A percentile compares a stretch with the other conserved stretches of the same genome.
These are phyloP conservation scores for Arvicanthis niloticus DNA, from an alignment of 2,113 vertebrate genomes.

Conservation along the genomic window DNA sequence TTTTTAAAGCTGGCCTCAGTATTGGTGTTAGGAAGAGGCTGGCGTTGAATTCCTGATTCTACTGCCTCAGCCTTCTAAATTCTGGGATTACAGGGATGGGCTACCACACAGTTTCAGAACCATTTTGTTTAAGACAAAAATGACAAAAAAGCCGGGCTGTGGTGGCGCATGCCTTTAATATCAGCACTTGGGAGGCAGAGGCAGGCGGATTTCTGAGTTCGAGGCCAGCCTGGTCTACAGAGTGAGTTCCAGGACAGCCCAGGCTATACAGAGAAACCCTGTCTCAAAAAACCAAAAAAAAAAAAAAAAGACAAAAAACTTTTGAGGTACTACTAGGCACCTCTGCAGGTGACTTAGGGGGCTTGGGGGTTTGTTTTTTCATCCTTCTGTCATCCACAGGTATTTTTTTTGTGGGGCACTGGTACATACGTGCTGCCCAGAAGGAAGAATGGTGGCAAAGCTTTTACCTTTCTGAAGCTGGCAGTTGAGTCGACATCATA, in stretches of 20 bases:
- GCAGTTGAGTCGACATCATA: background rate
- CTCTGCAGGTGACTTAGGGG: background rate
- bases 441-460: background rate
- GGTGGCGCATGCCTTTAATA: too few species aligned
- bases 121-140: slow-evolving; percentile 20
- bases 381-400: background rate
- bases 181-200: too few species aligned
- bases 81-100: background rate
- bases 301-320: slow-evolving; percentile 5
- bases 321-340: background rate
- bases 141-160: too few species aligned
- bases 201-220: too few species aligned
- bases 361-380: background rate
- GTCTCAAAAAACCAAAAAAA: too few species aligned
- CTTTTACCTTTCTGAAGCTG: background rate
- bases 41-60: background rate
- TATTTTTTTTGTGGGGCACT: background rate
- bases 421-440: background rate
- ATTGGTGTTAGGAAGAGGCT: background rate
- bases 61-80: background rate
- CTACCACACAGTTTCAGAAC: background rate
- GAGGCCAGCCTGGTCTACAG: too few species aligned
- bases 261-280: too few species aligned
- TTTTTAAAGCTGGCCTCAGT: background rate
- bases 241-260: too few species aligned